Conservation (phyloP, 2,797 vertebrate genomes). For the Hozukius guyotensis region DNA sequence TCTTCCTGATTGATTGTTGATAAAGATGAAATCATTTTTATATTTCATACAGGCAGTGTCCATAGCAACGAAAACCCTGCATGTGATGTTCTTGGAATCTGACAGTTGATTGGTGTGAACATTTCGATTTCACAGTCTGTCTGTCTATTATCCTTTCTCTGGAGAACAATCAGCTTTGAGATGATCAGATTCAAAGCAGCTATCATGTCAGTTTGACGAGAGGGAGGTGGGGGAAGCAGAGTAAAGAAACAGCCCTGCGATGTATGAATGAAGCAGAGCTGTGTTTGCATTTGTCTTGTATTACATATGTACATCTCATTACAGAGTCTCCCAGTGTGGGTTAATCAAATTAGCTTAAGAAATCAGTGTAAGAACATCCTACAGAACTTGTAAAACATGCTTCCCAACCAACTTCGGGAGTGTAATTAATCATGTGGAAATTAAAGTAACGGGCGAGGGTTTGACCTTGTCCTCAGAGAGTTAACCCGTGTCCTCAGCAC, state of each 20-base stretch:
- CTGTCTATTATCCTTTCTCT: constrained; percentile 48
- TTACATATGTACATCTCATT: constrained; percentile 44
- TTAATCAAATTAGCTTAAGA: constrained; percentile 44
- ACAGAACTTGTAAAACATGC: constrained; percentile 67
- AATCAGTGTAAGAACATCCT: constrained; percentile 43
- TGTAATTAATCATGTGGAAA: constrained; percentile 84
- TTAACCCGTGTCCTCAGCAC: constrained; percentile 69
- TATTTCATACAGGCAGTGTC: constrained; percentile 63
- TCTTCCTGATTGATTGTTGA: constrained; percentile 66
- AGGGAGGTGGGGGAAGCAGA: neutral
- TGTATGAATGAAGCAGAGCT: constrained; percentile 7
- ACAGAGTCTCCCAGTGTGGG: neutral
- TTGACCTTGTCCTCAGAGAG: constrained; percentile 80
- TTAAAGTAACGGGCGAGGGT: constrained; percentile 77
- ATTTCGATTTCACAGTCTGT: constrained; percentile 68
- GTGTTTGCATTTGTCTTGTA: constrained; percentile 28
- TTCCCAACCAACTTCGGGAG: constrained; percentile 27
- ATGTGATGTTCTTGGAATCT: constrained; percentile 57
- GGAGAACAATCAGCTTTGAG: constrained; percentile 38
- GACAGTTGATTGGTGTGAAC: constrained; percentile 74
- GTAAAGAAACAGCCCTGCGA: neutral
- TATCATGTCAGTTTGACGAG: constrained; percentile 24
- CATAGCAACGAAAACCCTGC: constrained; percentile 75
- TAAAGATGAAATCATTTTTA: constrained; percentile 51
- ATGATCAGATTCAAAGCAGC: constrained; percentile 51